Percentiles rank a stretch among this genome's conserved stretches.
These are phyloP conservation scores for Strigamia maritima DNA, from an alignment of 2,888 invertebrate genomes.

Conservation along the genomic window DNA sequence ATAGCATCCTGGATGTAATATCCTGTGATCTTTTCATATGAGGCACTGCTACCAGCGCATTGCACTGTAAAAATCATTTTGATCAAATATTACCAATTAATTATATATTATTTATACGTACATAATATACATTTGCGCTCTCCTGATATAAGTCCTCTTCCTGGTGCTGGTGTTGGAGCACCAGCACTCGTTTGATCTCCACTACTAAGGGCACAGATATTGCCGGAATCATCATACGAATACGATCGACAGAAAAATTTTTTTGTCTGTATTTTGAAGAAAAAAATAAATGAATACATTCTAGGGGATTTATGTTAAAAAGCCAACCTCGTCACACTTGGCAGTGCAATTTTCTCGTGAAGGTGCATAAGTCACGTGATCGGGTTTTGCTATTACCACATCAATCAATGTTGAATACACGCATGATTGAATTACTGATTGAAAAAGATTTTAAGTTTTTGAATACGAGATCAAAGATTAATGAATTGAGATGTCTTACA, in stretches of 20 bases:
- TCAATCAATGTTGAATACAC: neutral
- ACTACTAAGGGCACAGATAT: slow-evolving; percentile 54
- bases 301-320: neutral
- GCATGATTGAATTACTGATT: slow-evolving; percentile 35
- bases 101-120: neutral
- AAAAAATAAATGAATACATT: neutral
- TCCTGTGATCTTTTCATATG: slow-evolving; percentile 55
- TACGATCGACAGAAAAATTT: slow-evolving; percentile 54
- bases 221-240: slow-evolving; percentile 50
- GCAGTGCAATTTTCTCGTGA: neutral
- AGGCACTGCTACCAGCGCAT: slow-evolving; percentile 54
- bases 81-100: neutral
- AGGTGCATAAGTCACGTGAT: slow-evolving; percentile 10
- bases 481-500: slow-evolving; percentile 47
- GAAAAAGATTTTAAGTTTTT: neutral
- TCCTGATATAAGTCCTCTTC: slow-evolving; percentile 39
- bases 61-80: slow-evolving; percentile 47
- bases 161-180: slow-evolving; percentile 44
- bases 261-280: slow-evolving; percentile 47
- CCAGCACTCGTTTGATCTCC: slow-evolving; percentile 52
- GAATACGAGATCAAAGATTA: neutral
- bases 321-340: slow-evolving; percentile 31
- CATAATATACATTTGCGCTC: slow-evolving; percentile 36
- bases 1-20: slow-evolving; percentile 53
- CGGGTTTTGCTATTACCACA: slow-evolving; percentile 31